Percentiles rank a stretch among this genome's conserved stretches.
Evolutionary conservation across 1,140 invertebrate species (phyloP).

Genomic region (Drosophila nikananu): DNA sequence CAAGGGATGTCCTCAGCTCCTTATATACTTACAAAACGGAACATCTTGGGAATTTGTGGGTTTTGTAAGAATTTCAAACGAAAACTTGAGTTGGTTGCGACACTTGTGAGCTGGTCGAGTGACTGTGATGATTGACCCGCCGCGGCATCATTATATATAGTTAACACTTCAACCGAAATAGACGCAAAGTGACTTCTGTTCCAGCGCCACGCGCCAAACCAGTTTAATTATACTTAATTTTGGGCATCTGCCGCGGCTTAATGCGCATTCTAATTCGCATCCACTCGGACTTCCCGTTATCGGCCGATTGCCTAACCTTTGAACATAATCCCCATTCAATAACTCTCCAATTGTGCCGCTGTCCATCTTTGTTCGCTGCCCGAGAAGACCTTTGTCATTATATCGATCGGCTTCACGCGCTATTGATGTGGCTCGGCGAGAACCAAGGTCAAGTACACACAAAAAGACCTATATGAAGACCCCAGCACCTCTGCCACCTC

Average conservation of each 20-base stretch:
- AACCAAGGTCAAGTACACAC: slow-evolving; percentile 37
- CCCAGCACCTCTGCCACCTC: background rate
- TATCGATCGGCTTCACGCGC: slow-evolving; percentile 36
- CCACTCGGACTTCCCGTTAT: slow-evolving; percentile 22
- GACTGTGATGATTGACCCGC: slow-evolving; percentile 36
- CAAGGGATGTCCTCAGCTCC: too few relatives aligned
- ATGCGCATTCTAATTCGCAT: slow-evolving; percentile 31
- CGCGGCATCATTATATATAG: slow-evolving; percentile 4
- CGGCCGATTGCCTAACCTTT: slow-evolving; percentile 31
- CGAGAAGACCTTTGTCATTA: slow-evolving; percentile 32
- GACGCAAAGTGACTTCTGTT: background rate
- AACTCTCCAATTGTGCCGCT: slow-evolving; percentile 27
- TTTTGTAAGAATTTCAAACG: background rate
- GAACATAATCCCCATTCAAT: slow-evolving; percentile 43
- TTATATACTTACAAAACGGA: slow-evolving; percentile 38
- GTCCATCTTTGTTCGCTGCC: slow-evolving; percentile 19
- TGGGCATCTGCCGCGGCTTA: background rate
- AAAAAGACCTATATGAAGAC: slow-evolving; percentile 30
- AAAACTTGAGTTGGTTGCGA: slow-evolving; percentile 9
- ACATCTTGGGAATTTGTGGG: slow-evolving; percentile 32
- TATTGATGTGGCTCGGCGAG: slow-evolving; percentile 24
- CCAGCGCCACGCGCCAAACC: slow-evolving; percentile 40
- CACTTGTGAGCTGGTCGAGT: slow-evolving; percentile 5
- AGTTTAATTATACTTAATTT: slow-evolving; percentile 32
- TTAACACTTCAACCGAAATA: slow-evolving; percentile 8